A percentile compares a stretch with the other conserved stretches of the same genome.
Conservation (phyloP, 2,888 invertebrate genomes). For the Tetragonisca angustula region DNA sequence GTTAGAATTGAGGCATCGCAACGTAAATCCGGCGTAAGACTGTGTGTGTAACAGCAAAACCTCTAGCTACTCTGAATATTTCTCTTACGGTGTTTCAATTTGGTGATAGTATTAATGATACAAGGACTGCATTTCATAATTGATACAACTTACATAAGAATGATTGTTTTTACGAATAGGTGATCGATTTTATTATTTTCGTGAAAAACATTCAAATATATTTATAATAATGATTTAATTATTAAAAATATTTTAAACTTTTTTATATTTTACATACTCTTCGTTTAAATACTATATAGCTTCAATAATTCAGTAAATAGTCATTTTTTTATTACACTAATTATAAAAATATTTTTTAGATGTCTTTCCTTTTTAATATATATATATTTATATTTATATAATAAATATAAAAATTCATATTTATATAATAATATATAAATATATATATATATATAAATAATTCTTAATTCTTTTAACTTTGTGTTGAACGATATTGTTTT, state of each 20-base stretch:
- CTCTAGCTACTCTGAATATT: constrained; percentile 61
- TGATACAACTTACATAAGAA: neutral
- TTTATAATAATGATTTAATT: neutral
- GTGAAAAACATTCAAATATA: neutral
- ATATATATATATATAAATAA: neutral
- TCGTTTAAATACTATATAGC: neutral
- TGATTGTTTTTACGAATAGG: neutral
- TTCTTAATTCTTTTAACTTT: neutral
- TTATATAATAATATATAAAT: neutral
- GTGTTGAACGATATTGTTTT: neutral
- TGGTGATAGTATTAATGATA: neutral
- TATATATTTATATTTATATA: neutral
- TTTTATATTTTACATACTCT: neutral
- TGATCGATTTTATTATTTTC: neutral
- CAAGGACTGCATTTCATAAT: neutral
- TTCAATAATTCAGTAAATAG: no score
- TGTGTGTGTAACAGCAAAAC: constrained; percentile 75
- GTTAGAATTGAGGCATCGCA: constrained; percentile 83
- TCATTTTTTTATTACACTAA: neutral
- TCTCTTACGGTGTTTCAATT: constrained; percentile 13
- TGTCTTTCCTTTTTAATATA: neutral
- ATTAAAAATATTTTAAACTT: neutral
- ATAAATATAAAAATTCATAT: no score
- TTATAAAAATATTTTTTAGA: neutral
- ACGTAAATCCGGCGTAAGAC: constrained; percentile 86